Evolutionary conservation across 2,113 vertebrate genomes (phyloP).

Genomic region (Hydrolagus affinis): DNA sequence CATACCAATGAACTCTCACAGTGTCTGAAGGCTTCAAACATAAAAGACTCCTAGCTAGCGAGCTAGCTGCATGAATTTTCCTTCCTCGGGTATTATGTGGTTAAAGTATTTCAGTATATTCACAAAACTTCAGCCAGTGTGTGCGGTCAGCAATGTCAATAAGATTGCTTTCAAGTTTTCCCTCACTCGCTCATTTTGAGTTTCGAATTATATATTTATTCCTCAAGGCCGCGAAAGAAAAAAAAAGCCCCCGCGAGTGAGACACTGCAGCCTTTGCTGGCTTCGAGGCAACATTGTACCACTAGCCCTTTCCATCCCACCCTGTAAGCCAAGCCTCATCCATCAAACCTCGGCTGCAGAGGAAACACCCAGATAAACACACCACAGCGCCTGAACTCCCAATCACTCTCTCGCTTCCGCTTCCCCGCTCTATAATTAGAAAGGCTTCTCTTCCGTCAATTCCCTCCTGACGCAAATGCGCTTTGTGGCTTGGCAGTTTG

Average conservation of each 20-base stretch:
- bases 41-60: conserved; percentile 14
- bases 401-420: conserved; percentile 86
- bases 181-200: conserved; percentile 10
- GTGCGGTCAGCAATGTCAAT: conserved; percentile 18
- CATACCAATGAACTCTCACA: conserved; percentile 2
- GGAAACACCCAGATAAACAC: conserved; percentile 98
- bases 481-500: conserved; percentile 99
- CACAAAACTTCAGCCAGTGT: conserved; percentile 2
- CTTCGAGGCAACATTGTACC: conserved; percentile 66
- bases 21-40: neutral
- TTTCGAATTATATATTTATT: conserved; percentile 62
- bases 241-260: too few relatives aligned
- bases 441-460: conserved; percentile 89
- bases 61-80: conserved; percentile 8
- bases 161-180: conserved; percentile 15
- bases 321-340: conserved; percentile 64
- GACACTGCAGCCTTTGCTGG: conserved; percentile 49
- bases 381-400: conserved; percentile 90
- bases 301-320: conserved; percentile 60
- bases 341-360: conserved; percentile 70
- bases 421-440: conserved; percentile 99
- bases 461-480: conserved; percentile 98
- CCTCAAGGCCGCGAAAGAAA: conserved; percentile 76
- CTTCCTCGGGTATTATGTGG: conserved; percentile 19
- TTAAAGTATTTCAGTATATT: conserved; percentile 16